Percentiles rank a stretch among this genome's conserved stretches.
phyloP scores from a whole-genome alignment of 2,888 invertebrate genomes.

The Acanthacorydalis orientalis region DNA sequence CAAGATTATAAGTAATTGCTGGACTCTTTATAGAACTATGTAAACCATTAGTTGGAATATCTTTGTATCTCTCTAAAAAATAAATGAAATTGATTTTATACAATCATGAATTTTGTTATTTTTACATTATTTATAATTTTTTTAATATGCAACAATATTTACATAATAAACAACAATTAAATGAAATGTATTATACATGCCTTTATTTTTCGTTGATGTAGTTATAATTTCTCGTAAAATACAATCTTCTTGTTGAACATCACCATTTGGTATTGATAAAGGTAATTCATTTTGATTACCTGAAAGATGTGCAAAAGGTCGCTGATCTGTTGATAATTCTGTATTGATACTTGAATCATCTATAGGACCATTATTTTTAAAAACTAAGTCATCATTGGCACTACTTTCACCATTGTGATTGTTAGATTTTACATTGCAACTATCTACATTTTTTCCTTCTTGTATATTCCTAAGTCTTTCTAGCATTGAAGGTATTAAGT shows the following conservation, averaged over 20 bases:
- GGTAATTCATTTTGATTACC: background rate
- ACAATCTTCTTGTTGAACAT: background rate
- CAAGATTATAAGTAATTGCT: background rate
- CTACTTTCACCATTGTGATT: background rate
- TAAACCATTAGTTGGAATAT: background rate
- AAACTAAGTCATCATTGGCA: background rate
- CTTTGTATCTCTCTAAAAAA: conserved; percentile 1
- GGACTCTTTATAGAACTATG: conserved; percentile 2
- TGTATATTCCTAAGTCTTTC: conserved; percentile 56
- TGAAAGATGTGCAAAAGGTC: conserved; percentile 39
- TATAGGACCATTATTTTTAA: no score
- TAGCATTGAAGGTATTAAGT: conserved; percentile 76
- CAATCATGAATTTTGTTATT: background rate
- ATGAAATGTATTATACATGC: background rate
- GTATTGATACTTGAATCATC: conserved; percentile 7
- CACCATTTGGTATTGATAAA: background rate
- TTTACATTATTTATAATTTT: no score
- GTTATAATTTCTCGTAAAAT: background rate
- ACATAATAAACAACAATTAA: no score
- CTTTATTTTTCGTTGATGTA: background rate
- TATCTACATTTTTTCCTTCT: background rate
- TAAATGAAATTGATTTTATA: background rate
- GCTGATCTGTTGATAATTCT: conserved; percentile 15
- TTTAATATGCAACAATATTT: no score
- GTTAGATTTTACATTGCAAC: background rate